Conservation (phyloP, 2,113 vertebrate species). For the Tychaedon coryphoeus region DNA sequence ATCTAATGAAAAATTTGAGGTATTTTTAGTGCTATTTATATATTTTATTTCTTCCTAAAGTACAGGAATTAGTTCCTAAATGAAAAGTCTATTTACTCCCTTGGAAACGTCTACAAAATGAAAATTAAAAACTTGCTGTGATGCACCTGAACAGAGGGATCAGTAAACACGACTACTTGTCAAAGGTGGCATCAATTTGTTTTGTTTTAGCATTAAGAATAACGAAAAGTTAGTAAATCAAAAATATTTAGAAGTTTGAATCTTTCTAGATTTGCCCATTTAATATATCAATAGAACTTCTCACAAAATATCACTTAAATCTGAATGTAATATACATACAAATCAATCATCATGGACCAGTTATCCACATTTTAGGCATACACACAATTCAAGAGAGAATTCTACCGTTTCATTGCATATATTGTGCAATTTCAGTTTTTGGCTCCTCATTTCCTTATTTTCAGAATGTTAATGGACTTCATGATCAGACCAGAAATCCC, state of each 20-base stretch:
- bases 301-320: constrained; percentile 61
- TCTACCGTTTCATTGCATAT: constrained; percentile 54
- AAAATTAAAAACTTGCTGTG: constrained; percentile 56
- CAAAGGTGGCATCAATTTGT: constrained; percentile 70
- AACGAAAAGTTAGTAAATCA: constrained; percentile 57
- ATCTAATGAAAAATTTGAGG: constrained; percentile 80
- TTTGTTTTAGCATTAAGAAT: constrained; percentile 58
- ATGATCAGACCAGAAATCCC: constrained; percentile 55
- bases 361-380: constrained; percentile 56
- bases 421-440: constrained; percentile 61
- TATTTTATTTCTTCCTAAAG: constrained; percentile 77
- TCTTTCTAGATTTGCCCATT: constrained; percentile 63
- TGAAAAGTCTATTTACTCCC: constrained; percentile 67
- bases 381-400: constrained; percentile 44
- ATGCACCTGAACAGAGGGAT: constrained; percentile 60
- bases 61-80: constrained; percentile 75
- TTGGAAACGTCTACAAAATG: constrained; percentile 70
- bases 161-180: constrained; percentile 55
- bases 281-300: constrained; percentile 68
- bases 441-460: constrained; percentile 54
- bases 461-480: constrained; percentile 54
- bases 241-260: constrained; percentile 61
- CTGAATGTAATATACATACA: constrained; percentile 58
- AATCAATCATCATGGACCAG: constrained; percentile 45
- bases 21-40: constrained; percentile 83